A percentile compares a stretch with the other conserved stretches of the same genome.
These are phyloP conservation scores for Sebastes wilsoni DNA, from an alignment of 2,797 vertebrate genomes.

Conservation along the genomic window DNA sequence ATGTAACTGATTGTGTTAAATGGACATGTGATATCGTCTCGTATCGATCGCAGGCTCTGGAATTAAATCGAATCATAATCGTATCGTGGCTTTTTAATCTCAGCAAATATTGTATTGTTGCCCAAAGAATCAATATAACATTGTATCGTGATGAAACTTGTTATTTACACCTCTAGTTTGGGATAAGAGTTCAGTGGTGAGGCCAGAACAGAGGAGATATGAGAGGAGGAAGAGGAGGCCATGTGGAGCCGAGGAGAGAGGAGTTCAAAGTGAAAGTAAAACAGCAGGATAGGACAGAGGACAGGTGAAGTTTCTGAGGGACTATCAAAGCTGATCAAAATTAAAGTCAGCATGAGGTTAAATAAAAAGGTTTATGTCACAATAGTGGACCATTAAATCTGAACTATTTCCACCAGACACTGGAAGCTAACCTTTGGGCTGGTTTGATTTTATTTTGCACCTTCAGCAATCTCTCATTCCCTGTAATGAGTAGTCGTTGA, in stretches of 20 bases:
- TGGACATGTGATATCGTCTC: no score
- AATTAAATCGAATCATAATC: no score
- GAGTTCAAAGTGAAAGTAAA: not conserved
- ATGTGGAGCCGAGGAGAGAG: not conserved
- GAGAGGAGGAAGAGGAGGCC: not conserved
- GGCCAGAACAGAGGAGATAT: not conserved
- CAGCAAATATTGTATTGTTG: no score
- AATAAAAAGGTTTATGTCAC: constrained; percentile 48
- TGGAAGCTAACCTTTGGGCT: constrained; percentile 50
- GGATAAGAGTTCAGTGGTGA: not conserved
- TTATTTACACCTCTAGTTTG: no score
- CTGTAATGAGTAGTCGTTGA: constrained; percentile 37
- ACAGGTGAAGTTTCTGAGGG: constrained; percentile 3
- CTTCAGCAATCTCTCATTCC: constrained; percentile 53
- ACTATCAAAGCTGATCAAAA: constrained; percentile 44
- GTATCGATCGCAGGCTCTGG: no score
- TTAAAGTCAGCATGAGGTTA: constrained; percentile 46
- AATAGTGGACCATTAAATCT: constrained; percentile 31
- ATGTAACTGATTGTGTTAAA: no score
- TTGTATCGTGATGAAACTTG: no score
- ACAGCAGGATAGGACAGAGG: constrained; percentile 4
- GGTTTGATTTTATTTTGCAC: constrained; percentile 62
- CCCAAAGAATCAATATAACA: no score
- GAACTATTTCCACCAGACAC: constrained; percentile 34
- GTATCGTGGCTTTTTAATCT: no score